Conservation (phyloP, 2,113 vertebrate genomes). For the Megalops atlanticus region DNA sequence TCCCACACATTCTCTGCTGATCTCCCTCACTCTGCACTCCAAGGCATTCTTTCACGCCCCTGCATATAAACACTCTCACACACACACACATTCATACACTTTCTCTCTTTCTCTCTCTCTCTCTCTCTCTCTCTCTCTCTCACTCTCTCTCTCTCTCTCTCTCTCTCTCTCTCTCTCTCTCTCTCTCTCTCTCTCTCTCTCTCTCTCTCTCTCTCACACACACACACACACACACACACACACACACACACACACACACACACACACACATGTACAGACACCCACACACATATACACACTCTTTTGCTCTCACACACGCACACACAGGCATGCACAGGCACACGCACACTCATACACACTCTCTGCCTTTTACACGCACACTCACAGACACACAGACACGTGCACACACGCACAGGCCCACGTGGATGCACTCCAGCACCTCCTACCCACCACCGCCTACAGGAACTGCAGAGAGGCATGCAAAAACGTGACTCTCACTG, state of each 20-base stretch:
- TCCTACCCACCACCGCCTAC: slow-evolving; percentile 33
- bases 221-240: slow-evolving; percentile 9
- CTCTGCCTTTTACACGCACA: background rate
- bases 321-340: background rate
- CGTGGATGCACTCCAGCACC: slow-evolving; percentile 41
- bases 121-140: background rate
- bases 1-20: no score
- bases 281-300: background rate
- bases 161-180: background rate
- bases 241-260: background rate
- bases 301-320: background rate
- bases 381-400: background rate
- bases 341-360: background rate
- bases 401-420: slow-evolving; percentile 3
- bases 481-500: background rate
- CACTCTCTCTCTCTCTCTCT: background rate
- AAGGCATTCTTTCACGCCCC: no score
- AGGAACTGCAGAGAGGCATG: background rate
- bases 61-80: no score
- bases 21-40: no score
- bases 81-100: no score
- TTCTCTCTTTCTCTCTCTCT: no score
- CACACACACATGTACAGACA: background rate
- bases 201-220: background rate
- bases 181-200: background rate